phyloP scores from a whole-genome alignment of 2,888 invertebrate genomes.

The Bellardia bayeri region DNA sequence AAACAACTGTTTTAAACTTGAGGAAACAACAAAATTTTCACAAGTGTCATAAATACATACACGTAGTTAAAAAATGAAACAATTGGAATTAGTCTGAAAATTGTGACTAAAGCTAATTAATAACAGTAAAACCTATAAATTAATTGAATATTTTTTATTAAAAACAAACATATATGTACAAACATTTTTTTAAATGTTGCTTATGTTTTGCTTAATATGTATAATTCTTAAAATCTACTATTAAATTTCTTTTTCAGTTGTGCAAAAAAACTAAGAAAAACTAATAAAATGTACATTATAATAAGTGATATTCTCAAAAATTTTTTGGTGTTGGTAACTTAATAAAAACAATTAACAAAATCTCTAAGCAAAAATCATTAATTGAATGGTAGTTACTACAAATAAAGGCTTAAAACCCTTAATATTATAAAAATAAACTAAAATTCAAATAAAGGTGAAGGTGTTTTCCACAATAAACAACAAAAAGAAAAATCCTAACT shows the following conservation, averaged over 20 bases:
- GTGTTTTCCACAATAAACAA: conserved; percentile 45
- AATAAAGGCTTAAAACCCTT: conserved; percentile 35
- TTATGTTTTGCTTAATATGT: background rate
- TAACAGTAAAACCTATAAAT: background rate
- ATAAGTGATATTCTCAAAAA: conserved; percentile 10
- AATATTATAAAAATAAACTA: conserved; percentile 16
- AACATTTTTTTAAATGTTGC: background rate
- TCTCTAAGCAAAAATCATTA: conserved; percentile 19
- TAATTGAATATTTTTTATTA: background rate
- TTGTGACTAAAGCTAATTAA: conserved; percentile 1
- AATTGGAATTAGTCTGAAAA: conserved; percentile 9
- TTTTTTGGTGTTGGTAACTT: conserved; percentile 64
- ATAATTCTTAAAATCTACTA: conserved; percentile 22
- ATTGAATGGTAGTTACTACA: conserved; percentile 22
- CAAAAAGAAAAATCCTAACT: conserved; percentile 15
- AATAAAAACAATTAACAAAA: conserved; percentile 50
- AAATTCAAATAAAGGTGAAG: conserved; percentile 55
- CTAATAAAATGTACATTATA: conserved; percentile 42
- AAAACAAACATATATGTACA: background rate
- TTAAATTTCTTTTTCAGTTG: conserved; percentile 66
- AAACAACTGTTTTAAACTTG: conserved; percentile 64
- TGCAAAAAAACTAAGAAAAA: conserved; percentile 36
- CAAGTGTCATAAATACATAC: conserved; percentile 29
- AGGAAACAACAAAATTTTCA: conserved; percentile 7
- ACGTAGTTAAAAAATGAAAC: conserved; percentile 16